A percentile compares a stretch with the other conserved stretches of the same genome.
phyloP scores from a whole-genome alignment of 2,797 vertebrate species.

The Acanthornis magna region DNA sequence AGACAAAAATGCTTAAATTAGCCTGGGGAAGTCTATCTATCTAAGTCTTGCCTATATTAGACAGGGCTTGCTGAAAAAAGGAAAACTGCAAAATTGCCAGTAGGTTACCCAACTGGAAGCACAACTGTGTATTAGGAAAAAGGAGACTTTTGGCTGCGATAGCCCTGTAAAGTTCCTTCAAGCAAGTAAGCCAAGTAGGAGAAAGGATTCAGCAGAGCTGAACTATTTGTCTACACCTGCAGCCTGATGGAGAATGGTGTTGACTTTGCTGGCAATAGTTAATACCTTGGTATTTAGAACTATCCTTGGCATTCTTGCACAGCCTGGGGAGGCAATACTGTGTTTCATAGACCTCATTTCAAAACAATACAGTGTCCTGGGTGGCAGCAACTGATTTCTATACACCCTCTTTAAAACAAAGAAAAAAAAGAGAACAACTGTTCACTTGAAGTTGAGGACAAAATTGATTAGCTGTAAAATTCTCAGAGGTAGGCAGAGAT shows the following conservation, averaged over 20 bases:
- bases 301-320: neutral
- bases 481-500: neutral
- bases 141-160: neutral
- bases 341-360: neutral
- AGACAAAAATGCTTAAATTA: constrained; percentile 36
- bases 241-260: neutral
- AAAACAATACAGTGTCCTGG: neutral
- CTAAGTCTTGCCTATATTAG: neutral
- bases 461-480: neutral
- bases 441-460: neutral
- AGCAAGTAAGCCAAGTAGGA: neutral
- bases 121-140: constrained; percentile 5
- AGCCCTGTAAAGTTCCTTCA: neutral
- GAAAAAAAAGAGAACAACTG: accelerated
- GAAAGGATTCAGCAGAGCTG: neutral
- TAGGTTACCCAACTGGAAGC: neutral
- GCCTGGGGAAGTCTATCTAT: neutral
- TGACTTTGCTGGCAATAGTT: neutral
- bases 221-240: neutral
- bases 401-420: neutral
- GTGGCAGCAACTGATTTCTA: neutral
- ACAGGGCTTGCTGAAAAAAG: neutral
- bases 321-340: neutral
- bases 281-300: neutral
- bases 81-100: constrained; percentile 7